These are phyloP conservation scores for Polypedilum pembai DNA, from an alignment of 1,140 invertebrate species.

Conservation along the genomic window DNA sequence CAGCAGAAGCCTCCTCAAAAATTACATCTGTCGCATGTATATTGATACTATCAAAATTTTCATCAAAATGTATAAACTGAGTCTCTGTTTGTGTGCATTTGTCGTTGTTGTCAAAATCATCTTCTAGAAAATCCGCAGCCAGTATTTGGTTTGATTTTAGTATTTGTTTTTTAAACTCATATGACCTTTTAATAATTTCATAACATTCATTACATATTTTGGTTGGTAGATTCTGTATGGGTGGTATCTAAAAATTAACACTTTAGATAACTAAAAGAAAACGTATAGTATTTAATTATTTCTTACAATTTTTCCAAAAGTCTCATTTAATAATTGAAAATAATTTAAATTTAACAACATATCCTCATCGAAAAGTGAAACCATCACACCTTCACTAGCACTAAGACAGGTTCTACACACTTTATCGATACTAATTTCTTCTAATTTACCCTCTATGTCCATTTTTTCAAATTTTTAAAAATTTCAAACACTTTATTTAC, in stretches of 20 bases:
- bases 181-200: not conserved
- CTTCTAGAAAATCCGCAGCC: not conserved
- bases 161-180: constrained; percentile 28
- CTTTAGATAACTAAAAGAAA: not conserved
- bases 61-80: not conserved
- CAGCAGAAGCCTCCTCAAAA: not conserved
- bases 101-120: not conserved
- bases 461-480: not conserved
- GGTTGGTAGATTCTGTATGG: not conserved
- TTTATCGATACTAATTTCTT: not conserved
- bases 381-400: not conserved
- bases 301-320: constrained; percentile 10
- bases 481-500: no score
- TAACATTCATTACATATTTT: constrained; percentile 29
- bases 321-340: not conserved
- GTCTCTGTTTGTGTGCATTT: not conserved
- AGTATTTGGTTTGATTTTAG: constrained; percentile 24
- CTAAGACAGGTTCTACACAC: not conserved
- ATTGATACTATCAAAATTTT: constrained; percentile 6
- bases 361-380: not conserved
- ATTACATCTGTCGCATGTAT: not conserved
- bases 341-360: not conserved
- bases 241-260: not conserved
- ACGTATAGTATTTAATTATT: not conserved
- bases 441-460: not conserved